phyloP scores from a whole-genome alignment of 1,140 invertebrate genomes.

The Aricia agestis region DNA sequence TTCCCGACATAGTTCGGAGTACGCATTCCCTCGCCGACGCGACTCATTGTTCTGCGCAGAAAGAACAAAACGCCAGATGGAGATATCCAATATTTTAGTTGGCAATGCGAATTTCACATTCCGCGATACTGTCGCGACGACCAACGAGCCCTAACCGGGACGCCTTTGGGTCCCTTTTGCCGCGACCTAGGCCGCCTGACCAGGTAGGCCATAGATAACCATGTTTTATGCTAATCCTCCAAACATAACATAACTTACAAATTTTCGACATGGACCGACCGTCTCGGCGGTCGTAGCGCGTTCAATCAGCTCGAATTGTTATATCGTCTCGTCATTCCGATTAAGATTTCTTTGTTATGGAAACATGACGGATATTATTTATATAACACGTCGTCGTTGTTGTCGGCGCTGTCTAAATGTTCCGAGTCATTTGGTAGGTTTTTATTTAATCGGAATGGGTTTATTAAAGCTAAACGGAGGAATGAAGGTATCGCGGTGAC shows the following conservation, averaged over 20 bases:
- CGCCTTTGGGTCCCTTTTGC: neutral
- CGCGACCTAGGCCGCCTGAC: constrained; percentile 29
- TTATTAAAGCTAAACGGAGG: constrained; percentile 53
- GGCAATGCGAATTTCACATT: constrained; percentile 72
- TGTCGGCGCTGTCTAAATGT: constrained; percentile 39
- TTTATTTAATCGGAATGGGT: constrained; percentile 65
- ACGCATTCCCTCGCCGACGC: constrained; percentile 69
- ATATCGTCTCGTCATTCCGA: constrained; percentile 70
- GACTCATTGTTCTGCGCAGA: constrained; percentile 67
- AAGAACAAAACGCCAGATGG: constrained; percentile 71
- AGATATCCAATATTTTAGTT: constrained; percentile 76
- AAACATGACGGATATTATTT: constrained; percentile 72
- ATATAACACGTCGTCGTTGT: constrained; percentile 57
- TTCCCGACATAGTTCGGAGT: constrained; percentile 55
- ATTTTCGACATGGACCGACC: constrained; percentile 54
- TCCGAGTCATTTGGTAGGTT: constrained; percentile 64
- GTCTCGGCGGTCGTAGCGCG: constrained; percentile 30
- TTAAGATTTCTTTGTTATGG: constrained; percentile 74
- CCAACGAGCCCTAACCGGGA: neutral
- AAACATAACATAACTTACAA: constrained; percentile 67
- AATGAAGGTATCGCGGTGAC: constrained; percentile 51
- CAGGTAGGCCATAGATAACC: constrained; percentile 70
- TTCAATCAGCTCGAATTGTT: constrained; percentile 57
- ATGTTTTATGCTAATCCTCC: constrained; percentile 67
- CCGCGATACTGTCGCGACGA: constrained; percentile 48